Evolutionary conservation across 1,140 invertebrate genomes (phyloP).

Genomic region (Drosophila nebulosa): DNA sequence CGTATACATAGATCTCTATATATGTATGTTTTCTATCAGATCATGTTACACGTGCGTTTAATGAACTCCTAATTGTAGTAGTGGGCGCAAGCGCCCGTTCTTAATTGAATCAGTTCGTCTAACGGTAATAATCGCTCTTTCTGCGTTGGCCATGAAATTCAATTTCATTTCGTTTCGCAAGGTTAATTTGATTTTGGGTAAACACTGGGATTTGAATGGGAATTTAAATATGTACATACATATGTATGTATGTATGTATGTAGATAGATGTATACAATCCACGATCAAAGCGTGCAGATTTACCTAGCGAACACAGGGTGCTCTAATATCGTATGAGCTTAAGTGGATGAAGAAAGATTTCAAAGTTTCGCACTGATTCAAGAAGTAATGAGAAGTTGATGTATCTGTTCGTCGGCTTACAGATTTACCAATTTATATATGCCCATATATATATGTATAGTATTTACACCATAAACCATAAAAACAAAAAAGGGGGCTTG

Average conservation of each 20-base stretch:
- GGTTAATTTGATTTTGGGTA: constrained; percentile 56
- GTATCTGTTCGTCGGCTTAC: no score
- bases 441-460: not conserved
- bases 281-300: not conserved
- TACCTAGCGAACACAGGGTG: not conserved
- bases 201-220: not conserved
- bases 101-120: not conserved
- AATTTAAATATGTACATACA: not conserved
- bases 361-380: no score
- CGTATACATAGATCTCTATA: not conserved
- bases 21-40: constrained; percentile 25
- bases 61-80: not conserved
- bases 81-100: not conserved
- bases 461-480: not conserved
- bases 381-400: no score
- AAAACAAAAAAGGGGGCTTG: constrained; percentile 23
- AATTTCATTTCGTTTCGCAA: constrained; percentile 41
- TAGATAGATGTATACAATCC: not conserved
- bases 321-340: no score
- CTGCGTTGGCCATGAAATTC: constrained; percentile 23
- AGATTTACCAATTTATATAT: no score
- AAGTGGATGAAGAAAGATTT: no score
- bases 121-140: not conserved
- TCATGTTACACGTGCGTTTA: constrained; percentile 37
- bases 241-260: not conserved